Evolutionary conservation across 2,113 vertebrate species (phyloP), one percentile per base, ranked within the genome.

Genomic region (Porphyrio hochstetteri): DNA sequence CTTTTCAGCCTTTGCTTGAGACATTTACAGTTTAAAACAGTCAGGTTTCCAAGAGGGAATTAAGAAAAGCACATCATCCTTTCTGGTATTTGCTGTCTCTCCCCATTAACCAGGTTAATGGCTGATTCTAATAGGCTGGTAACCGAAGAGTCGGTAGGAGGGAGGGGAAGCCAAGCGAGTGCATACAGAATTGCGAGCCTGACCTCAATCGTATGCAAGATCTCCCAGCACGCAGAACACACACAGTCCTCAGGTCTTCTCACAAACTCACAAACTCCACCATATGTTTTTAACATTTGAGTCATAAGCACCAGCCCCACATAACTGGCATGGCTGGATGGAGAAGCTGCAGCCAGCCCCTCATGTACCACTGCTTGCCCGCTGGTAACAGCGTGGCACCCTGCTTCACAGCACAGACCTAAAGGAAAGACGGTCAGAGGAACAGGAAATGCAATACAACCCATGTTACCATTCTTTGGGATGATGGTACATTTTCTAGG

Each of bases 41-140:
- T 38, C 76, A 83, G 55, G 36, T 84, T 92, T 93, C 77, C 77
- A 92, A 82, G 44, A 8, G 6, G 25, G 65, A 93, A 89, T 88
- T 79, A 89, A 72, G 72, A 86, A 95, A 86, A 86, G 38, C 65
- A 75, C 82, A 92, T 76, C 35, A 92, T 86, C 72, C 71, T 94
- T 94, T 53, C 82, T 92, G 38, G 72, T 94, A 82, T 92, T 86
- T 94, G 86, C 69, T 82, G 92, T 86, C 90, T 95, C 83, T 93
- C 65, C 53, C 82, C 88, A 94, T 89, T 96, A 96, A 86, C 72
- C 83, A 88, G 91, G 83, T 88, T 95, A 97, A 94, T 82, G 78
- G 48, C 35, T 85, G 77, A 61, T 82, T 86, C 86, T 88, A 95
- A 95, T 72, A 82, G 64, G 36, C 44, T 80, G 74, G 57, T 91